phyloP scores from a whole-genome alignment of 2,797 vertebrate genomes.

The Coreius guichenoti region DNA sequence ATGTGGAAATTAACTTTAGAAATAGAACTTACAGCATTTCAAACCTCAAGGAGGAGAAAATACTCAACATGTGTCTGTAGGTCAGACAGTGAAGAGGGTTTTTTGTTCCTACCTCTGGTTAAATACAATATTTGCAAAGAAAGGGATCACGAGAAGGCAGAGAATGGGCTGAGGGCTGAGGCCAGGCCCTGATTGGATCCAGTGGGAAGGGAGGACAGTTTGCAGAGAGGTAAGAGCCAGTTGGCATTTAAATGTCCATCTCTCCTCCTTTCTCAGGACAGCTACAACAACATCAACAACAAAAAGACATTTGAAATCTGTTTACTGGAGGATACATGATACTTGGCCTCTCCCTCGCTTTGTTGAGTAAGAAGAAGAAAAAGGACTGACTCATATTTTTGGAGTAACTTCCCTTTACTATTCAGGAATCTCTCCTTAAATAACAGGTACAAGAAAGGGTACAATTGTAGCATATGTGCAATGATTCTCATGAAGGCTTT shows the following conservation, averaged over 20 bases:
- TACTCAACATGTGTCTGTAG: conserved; percentile 24
- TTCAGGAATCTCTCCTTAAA: conserved; percentile 39
- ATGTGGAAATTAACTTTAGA: conserved; percentile 36
- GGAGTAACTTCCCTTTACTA: conserved; percentile 28
- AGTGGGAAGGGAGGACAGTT: conserved; percentile 67
- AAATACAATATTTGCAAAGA: conserved; percentile 29
- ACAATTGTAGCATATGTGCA: conserved; percentile 41
- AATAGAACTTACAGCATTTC: conserved; percentile 23
- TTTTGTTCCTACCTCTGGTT: conserved; percentile 54
- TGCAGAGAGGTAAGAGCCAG: conserved; percentile 72
- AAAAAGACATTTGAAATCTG: conserved; percentile 3
- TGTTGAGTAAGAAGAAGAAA: conserved; percentile 3
- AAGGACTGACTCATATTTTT: conserved; percentile 23
- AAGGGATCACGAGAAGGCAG: conserved; percentile 49
- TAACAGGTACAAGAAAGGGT: conserved; percentile 19
- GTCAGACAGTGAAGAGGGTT: conserved; percentile 7
- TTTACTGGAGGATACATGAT: conserved; percentile 44
- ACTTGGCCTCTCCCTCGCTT: conserved; percentile 46
- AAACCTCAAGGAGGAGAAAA: conserved; percentile 28
- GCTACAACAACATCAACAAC: conserved; percentile 2
- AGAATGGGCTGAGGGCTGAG: conserved; percentile 55
- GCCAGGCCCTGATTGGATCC: conserved; percentile 61
- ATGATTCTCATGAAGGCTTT: conserved; percentile 34
- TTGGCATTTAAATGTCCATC: conserved; percentile 64
- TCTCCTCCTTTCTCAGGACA: conserved; percentile 55